Percentiles rank a stretch among this genome's conserved stretches.
Evolutionary conservation across 2,113 vertebrate genomes (phyloP).

Genomic region (Propithecus coquereli): DNA sequence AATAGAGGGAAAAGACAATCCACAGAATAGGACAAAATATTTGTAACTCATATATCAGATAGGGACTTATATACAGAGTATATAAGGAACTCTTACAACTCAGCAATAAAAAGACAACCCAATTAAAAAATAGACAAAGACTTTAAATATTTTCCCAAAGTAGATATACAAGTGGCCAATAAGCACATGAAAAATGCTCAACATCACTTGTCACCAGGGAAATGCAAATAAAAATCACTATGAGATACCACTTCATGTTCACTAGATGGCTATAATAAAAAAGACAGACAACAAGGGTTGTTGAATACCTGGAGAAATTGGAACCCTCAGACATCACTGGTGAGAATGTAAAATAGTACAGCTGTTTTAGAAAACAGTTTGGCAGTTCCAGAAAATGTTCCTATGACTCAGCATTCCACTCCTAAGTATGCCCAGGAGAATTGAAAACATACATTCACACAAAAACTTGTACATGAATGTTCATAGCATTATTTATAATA

Average conservation of each 20-base stretch:
- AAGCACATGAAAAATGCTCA: not conserved
- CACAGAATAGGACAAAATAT: not conserved
- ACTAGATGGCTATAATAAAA: not conserved
- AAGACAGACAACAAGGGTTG: not conserved
- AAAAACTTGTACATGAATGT: not conserved
- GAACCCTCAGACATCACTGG: not conserved
- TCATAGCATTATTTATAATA: not conserved
- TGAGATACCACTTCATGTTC: not conserved
- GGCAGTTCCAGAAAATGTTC: not conserved
- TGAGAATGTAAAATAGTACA: not conserved
- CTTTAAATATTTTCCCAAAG: not conserved
- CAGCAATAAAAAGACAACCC: not conserved
- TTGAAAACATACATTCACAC: not conserved
- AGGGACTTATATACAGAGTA: not conserved
- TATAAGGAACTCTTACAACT: not conserved
- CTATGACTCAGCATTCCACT: not conserved
- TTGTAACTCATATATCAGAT: not conserved
- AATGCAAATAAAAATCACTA: not conserved
- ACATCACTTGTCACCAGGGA: not conserved
- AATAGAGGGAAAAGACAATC: not conserved
- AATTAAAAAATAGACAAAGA: not conserved
- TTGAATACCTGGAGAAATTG: not conserved
- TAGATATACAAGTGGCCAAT: not conserved
- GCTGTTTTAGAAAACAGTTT: constrained; percentile 9
- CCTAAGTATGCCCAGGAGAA: not conserved